Conservation (phyloP, 1,140 invertebrate species). For the Bombus fervidus region DNA sequence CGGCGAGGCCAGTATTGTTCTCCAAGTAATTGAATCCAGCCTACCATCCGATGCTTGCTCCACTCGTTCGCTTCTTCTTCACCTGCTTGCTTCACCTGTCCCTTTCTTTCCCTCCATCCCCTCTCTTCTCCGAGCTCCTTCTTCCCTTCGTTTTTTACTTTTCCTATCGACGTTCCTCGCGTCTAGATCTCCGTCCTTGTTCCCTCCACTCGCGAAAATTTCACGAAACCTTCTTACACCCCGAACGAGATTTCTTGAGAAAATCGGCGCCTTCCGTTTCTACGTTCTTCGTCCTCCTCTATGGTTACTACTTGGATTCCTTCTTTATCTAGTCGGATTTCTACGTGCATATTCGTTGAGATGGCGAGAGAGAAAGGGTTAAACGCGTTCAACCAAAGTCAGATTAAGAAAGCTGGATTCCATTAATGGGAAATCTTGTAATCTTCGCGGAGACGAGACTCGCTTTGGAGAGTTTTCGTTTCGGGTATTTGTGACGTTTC, state of each 20-base stretch:
- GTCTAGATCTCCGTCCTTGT: not conserved
- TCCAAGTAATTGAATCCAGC: conserved; percentile 82
- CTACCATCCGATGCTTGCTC: conserved; percentile 59
- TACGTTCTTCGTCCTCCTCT: not conserved
- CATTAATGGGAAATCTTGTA: conserved; percentile 11
- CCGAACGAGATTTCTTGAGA: conserved; percentile 16
- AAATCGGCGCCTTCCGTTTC: not conserved
- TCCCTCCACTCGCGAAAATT: conserved; percentile 37
- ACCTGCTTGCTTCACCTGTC: conserved; percentile 39
- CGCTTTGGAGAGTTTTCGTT: not conserved
- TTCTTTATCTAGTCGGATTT: not conserved
- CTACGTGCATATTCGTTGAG: not conserved
- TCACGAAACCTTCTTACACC: conserved; percentile 38
- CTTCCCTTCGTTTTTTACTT: not conserved
- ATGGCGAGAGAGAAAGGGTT: not conserved
- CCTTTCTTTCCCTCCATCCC: not conserved
- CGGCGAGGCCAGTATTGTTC: conserved; percentile 79
- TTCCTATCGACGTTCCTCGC: not conserved
- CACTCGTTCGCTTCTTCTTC: conserved; percentile 38
- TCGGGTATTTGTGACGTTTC: not conserved
- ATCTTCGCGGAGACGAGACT: not conserved
- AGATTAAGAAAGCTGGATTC: not conserved
- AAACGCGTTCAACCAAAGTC: conserved; percentile 13
- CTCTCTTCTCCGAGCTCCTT: not conserved
- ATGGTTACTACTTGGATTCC: too few relatives aligned